These are phyloP conservation scores for Archocentrus centrarchus DNA, from an alignment of 2,113 vertebrate species.

Conservation along the genomic window DNA sequence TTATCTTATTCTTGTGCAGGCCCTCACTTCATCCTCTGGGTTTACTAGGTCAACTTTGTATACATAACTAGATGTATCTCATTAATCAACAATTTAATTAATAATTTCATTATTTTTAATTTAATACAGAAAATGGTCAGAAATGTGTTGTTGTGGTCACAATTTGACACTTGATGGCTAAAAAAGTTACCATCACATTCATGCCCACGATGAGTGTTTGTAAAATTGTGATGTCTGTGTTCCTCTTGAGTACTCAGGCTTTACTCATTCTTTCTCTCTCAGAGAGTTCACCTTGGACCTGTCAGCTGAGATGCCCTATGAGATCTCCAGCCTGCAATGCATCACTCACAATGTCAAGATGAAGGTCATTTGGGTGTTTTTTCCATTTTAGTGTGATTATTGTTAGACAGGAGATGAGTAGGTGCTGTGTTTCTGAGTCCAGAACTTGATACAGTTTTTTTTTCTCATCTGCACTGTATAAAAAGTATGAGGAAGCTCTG, in stretches of 20 bases:
- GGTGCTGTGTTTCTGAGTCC: neutral
- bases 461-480: neutral
- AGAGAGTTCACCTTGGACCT: constrained; percentile 83
- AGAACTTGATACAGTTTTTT: neutral
- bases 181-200: too few relatives aligned
- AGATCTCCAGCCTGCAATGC: constrained; percentile 79
- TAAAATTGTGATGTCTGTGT: accelerated
- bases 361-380: constrained; percentile 77
- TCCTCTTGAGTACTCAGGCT: neutral
- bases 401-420: accelerated
- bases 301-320: constrained; percentile 85
- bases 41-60: too few relatives aligned
- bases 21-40: too few relatives aligned
- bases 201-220: too few relatives aligned
- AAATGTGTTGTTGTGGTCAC: too few relatives aligned
- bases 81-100: too few relatives aligned
- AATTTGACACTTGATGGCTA: too few relatives aligned
- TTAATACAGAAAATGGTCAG: too few relatives aligned
- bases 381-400: neutral
- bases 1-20: too few relatives aligned
- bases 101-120: neutral
- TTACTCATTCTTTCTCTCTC: neutral
- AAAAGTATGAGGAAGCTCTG: too few relatives aligned
- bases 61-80: too few relatives aligned
- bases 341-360: constrained; percentile 82